A percentile compares a stretch with the other conserved stretches of the same genome.
These are phyloP conservation scores for Sphenopsis melanotis DNA, from an alignment of 2,797 vertebrate species.

Conservation along the genomic window DNA sequence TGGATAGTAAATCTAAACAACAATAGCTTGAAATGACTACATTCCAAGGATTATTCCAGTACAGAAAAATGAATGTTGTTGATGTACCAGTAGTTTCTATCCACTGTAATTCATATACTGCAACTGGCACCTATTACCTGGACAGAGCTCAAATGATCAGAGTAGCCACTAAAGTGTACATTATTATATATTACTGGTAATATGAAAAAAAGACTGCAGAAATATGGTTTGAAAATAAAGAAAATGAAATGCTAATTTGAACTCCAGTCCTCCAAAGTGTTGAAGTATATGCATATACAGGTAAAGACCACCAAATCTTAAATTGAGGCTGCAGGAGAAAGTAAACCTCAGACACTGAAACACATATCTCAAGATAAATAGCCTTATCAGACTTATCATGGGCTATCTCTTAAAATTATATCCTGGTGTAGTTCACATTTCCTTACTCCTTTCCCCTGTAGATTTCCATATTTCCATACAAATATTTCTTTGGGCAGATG, in stretches of 20 bases:
- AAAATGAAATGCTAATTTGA: not conserved
- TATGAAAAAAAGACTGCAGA: not conserved
- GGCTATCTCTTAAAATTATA: not conserved
- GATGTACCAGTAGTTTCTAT: not conserved
- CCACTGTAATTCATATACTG: not conserved
- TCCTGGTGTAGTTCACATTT: not conserved
- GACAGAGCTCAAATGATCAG: not conserved
- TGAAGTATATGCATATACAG: not conserved
- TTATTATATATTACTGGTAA: not conserved
- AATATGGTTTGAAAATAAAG: not conserved
- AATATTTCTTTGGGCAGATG: not conserved
- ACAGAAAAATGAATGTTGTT: not conserved
- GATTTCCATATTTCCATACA: not conserved
- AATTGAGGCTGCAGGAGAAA: not conserved
- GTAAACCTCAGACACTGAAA: not conserved
- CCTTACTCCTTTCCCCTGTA: not conserved
- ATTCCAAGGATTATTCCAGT: not conserved
- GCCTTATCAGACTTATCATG: not conserved
- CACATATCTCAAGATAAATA: not conserved
- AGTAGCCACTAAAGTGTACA: not conserved
- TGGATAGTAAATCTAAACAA: constrained; percentile 56
- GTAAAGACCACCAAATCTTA: not conserved
- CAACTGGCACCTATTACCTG: not conserved
- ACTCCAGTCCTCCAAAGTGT: not conserved
- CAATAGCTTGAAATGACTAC: not conserved